A percentile compares a stretch with the other conserved stretches of the same genome.
These are phyloP conservation scores for Sipha maydis DNA, from an alignment of 2,888 invertebrate genomes.

Conservation along the genomic window DNA sequence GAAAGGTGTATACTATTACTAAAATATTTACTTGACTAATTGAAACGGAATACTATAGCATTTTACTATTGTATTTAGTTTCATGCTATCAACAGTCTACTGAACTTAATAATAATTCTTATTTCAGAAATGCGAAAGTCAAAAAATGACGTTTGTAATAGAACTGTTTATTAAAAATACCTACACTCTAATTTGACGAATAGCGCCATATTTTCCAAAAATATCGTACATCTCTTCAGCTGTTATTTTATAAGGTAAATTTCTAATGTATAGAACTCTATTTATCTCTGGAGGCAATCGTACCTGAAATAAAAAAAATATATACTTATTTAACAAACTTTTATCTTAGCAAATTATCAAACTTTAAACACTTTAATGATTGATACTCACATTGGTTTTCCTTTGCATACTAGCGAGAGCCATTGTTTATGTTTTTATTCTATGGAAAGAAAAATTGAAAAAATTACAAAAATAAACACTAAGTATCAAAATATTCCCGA, in stretches of 20 bases:
- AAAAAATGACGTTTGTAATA: not conserved
- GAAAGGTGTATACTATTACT: no score
- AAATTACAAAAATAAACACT: no score
- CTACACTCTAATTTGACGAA: slow-evolving; percentile 97
- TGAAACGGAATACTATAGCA: no score
- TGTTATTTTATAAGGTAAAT: slow-evolving; percentile 98
- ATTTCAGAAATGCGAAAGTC: no score
- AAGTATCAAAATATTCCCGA: no score
- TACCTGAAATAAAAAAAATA: slow-evolving; percentile 75
- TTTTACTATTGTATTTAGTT: no score
- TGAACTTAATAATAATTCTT: no score
- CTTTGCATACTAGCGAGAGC: slow-evolving; percentile 61
- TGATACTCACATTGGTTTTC: slow-evolving; percentile 52
- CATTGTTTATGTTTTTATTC: slow-evolving; percentile 27
- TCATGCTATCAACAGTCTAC: no score
- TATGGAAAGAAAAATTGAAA: not conserved
- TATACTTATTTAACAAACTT: not conserved
- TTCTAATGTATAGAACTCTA: slow-evolving; percentile 93
- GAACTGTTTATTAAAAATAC: slow-evolving; percentile 67
- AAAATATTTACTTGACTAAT: no score
- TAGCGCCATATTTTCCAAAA: slow-evolving; percentile 99
- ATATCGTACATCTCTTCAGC: slow-evolving; percentile 99
- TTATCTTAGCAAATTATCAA: not conserved
- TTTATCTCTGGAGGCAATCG: slow-evolving; percentile 99
- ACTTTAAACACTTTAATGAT: not conserved